Evolutionary conservation across 2,888 invertebrate genomes (phyloP), one percentile per base, ranked within the genome.

Genomic region (Heliconius sara): DNA sequence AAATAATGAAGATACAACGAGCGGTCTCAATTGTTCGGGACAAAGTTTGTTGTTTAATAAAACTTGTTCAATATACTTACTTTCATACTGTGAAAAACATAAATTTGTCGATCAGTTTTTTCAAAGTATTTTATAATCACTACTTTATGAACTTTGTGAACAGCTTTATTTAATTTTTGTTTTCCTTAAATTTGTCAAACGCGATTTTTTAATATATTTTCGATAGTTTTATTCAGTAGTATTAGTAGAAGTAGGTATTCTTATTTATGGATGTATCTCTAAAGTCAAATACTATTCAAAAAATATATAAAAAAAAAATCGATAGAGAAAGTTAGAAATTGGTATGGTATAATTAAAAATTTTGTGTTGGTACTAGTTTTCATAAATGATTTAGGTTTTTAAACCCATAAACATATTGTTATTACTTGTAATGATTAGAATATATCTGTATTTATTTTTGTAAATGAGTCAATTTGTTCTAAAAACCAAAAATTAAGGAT

Each of bases 31-130:
- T 79, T 79, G 78, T 75, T 76, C 77, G 66, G 67, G n/a, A 76
- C 43, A 71, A 80, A 80, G 73, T 80, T 80, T 80, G 66, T 67
- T 79, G 78, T 77, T 77, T 63, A 79, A 80, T 82, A 80, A 80
- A 79, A 82, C 27, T 82, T 82, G 71, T 60, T 77, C 74, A 80
- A 82, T 79, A 76, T 77, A 71, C 27, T 27, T 27, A 27, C 76
- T 78, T 70, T 6, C 76, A 82, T 77, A 82, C 76, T 80, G 79
- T 74, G 66, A 60, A 67, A 16, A 82, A 76, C 76, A 77, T 77
- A 79, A 80, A 79, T 81, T 79, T 72, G 68, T 68, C 77, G 78
- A 80, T 79, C 70, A 76, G 70, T 78, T 82, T 76, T 22, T 39
- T 72, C 34, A 30, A 76, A 74, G 73, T 70, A 72, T 76, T 80